A percentile compares a stretch with the other conserved stretches of the same genome.
Evolutionary conservation across 2,113 vertebrate genomes (phyloP).

Genomic region (Acanthisitta chloris): DNA sequence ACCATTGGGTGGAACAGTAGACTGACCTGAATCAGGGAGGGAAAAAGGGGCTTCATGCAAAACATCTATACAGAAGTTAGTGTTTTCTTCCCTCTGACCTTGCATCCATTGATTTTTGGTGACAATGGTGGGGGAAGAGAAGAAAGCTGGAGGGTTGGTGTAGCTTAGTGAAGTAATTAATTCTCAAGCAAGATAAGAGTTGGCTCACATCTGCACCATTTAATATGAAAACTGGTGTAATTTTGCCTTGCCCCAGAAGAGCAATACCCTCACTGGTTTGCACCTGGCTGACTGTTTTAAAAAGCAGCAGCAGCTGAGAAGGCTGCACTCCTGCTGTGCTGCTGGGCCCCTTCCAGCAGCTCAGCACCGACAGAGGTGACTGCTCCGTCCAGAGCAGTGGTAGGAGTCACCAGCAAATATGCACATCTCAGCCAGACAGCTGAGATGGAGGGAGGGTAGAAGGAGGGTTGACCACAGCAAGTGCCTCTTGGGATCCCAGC

Average conservation of each 20-base stretch:
- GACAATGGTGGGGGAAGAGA: neutral
- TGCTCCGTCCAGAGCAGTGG: neutral
- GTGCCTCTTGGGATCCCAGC: neutral
- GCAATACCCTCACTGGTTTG: neutral
- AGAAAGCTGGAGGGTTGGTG: neutral
- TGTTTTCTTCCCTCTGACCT: neutral
- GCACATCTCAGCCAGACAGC: neutral
- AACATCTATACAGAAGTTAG: neutral
- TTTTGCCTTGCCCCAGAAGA: neutral
- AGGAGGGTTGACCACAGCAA: neutral
- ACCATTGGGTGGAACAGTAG: neutral
- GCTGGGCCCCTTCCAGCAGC: neutral
- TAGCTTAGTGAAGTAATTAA: neutral
- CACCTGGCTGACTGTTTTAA: neutral
- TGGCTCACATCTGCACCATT: neutral
- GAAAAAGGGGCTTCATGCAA: neutral
- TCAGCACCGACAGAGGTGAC: fast-evolving
- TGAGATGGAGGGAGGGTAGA: fast-evolving
- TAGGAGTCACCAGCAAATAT: neutral
- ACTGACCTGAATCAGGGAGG: neutral
- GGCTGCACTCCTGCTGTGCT: neutral
- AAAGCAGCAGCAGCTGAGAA: neutral
- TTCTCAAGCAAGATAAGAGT: neutral
- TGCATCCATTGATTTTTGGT: neutral
- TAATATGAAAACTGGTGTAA: neutral